These are phyloP conservation scores for Myotis vivesi DNA, from an alignment of 2,797 vertebrate genomes.

Conservation along the genomic window DNA sequence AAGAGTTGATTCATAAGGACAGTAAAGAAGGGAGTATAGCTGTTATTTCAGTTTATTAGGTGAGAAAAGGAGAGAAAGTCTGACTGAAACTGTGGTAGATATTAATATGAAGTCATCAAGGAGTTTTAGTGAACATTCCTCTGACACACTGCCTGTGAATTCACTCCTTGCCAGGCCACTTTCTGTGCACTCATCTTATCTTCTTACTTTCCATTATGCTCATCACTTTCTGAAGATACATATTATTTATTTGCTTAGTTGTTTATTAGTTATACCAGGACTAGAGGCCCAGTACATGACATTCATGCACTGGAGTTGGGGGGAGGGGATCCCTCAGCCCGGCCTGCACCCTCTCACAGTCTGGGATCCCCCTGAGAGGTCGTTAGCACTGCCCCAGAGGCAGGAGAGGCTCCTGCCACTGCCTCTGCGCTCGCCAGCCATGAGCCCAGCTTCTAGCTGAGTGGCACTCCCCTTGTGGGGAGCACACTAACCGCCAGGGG, in stretches of 20 bases:
- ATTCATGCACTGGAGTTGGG: too few species aligned
- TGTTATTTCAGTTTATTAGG: slow-evolving; percentile 1
- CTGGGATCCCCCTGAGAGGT: too few species aligned
- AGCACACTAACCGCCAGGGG: too few species aligned
- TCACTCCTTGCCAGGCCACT: neutral
- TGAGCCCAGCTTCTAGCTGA: too few species aligned
- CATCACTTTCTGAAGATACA: neutral
- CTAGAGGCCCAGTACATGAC: too few species aligned
- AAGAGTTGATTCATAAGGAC: neutral
- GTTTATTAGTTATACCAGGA: neutral
- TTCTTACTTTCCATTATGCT: neutral
- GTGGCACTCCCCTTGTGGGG: too few species aligned
- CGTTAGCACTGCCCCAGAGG: too few species aligned
- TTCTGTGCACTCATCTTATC: neutral
- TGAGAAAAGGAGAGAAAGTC: neutral
- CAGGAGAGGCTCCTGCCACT: too few species aligned
- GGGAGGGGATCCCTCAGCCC: too few species aligned
- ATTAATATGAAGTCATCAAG: neutral
- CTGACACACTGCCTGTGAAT: neutral
- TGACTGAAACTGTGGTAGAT: neutral
- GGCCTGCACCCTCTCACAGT: too few species aligned
- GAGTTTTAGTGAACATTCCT: neutral
- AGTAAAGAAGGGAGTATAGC: neutral
- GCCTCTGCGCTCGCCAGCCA: too few species aligned
- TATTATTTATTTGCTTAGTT: neutral